Base-by-base conservation (phyloP, 2,113 vertebrate genomes). In the Pseudonaja textilis region DNA sequence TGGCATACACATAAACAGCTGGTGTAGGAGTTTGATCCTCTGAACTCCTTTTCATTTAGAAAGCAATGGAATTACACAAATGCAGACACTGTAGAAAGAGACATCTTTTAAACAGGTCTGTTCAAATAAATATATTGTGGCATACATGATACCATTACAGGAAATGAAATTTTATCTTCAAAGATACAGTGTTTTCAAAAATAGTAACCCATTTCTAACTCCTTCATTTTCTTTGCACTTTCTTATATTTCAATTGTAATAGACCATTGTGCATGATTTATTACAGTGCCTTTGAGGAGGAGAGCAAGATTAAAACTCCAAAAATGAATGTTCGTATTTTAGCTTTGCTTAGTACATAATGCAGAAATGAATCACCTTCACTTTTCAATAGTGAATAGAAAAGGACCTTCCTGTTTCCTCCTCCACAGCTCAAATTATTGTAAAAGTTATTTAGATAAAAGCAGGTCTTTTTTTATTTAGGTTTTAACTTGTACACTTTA, bases 201-300 rank as follows among this genome's bases (percentile, higher is more conserved):
- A 22, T 87, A 93, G 56, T 12, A 92, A 7, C 93, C 85, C 22
- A 92, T 95, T 97, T 94, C 57, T 42, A 90, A 22, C 89, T 85
- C 34, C 81, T 93, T 86, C 91, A 74, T 91, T 94, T 0, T 85
- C 90, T 94, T 47, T 47, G 81, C 4, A 39, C 69, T 90, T 94
- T 94, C 89, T 0, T 0, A 91, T 92, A 50, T 2, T 86, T 92
- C 61, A 94, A 93, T 95, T 93, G 59, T 93, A 87, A 23, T 55
- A 94, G 90, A 74, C 91, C 92, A 95, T 92, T 93, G 90, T 94
- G 94, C 69, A 93, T 93, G 91, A 95, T 93, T 87, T 94, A 90
- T 95, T 94, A 64, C 39, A 92, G 11, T 93, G 3, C 42, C 95
- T 61, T 92, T 56, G 91, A 94, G 87, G 69, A 94, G 74, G 64